phyloP scores from a whole-genome alignment of 2,888 invertebrate genomes.

The Sinhomidia bicolor region DNA sequence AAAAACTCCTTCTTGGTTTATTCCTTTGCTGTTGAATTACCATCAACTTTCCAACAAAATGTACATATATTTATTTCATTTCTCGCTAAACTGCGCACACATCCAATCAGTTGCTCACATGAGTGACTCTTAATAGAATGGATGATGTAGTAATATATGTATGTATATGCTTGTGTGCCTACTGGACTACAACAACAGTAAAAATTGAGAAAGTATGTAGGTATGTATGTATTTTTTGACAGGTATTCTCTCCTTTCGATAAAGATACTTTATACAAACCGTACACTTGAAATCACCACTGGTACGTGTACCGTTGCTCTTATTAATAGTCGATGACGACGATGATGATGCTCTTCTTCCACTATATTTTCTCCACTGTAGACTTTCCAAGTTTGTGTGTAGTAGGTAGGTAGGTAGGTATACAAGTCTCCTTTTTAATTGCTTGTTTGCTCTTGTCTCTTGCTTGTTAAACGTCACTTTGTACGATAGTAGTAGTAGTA shows the following conservation, averaged over 20 bases:
- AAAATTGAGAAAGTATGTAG: too few species aligned
- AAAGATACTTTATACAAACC: too few species aligned
- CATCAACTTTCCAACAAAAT: background rate
- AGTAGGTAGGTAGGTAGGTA: too few species aligned
- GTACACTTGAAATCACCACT: too few species aligned
- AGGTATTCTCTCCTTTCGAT: too few species aligned
- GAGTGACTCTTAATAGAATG: slow-evolving; percentile 1
- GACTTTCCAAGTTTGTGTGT: background rate
- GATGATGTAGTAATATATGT: background rate
- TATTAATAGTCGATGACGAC: too few species aligned
- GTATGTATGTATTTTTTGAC: too few species aligned
- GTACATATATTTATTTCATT: slow-evolving; percentile 32
- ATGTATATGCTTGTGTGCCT: background rate
- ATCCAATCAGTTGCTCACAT: slow-evolving; percentile 23
- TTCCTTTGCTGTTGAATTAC: background rate
- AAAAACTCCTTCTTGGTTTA: background rate
- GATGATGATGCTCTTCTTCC: background rate
- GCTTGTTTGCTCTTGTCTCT: background rate
- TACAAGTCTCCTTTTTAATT: slow-evolving; percentile 27
- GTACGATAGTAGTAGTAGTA: background rate
- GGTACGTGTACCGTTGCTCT: too few species aligned
- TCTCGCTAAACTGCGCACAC: slow-evolving; percentile 16
- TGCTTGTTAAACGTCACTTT: background rate
- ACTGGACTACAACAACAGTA: too few species aligned
- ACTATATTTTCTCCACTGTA: background rate